These are phyloP conservation scores for Chloroceryle amazona DNA, from an alignment of 2,797 vertebrate species.

Conservation along the genomic window DNA sequence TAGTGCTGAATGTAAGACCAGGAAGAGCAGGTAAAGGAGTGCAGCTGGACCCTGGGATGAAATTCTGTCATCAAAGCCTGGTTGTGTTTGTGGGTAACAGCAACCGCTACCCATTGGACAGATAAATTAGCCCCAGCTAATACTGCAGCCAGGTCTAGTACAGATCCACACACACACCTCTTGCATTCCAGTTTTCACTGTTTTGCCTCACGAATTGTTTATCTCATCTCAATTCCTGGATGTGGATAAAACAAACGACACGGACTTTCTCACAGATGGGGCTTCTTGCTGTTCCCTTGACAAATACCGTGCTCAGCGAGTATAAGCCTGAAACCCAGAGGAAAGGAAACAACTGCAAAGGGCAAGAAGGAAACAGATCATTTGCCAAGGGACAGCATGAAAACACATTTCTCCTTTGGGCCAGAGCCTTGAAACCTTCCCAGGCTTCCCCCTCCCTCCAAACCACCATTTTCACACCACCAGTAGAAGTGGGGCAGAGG, in stretches of 20 bases:
- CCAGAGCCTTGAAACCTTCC: constrained; percentile 43
- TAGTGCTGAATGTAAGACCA: not conserved
- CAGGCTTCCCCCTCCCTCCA: constrained; percentile 26
- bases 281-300: constrained; percentile 63
- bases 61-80: not conserved
- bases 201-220: constrained; percentile 63
- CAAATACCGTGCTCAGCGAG: constrained; percentile 54
- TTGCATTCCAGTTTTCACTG: constrained; percentile 54
- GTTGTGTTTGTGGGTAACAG: not conserved
- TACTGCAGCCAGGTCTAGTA: constrained; percentile 13
- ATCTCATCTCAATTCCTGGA: constrained; percentile 65
- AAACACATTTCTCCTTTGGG: constrained; percentile 60
- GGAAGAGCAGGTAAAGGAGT: not conserved
- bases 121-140: not conserved
- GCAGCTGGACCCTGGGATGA: not conserved
- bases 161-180: constrained; percentile 46
- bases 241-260: constrained; percentile 71
- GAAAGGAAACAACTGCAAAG: constrained; percentile 65
- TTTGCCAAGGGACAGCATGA: constrained; percentile 59
- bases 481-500: not conserved
- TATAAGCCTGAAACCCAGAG: constrained; percentile 52
- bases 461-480: not conserved
- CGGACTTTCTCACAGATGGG: constrained; percentile 53
- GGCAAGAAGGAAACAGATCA: constrained; percentile 59
- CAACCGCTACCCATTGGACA: not conserved